Conservation (phyloP, 2,113 vertebrate species). For the Epinephelus fuscoguttatus region DNA sequence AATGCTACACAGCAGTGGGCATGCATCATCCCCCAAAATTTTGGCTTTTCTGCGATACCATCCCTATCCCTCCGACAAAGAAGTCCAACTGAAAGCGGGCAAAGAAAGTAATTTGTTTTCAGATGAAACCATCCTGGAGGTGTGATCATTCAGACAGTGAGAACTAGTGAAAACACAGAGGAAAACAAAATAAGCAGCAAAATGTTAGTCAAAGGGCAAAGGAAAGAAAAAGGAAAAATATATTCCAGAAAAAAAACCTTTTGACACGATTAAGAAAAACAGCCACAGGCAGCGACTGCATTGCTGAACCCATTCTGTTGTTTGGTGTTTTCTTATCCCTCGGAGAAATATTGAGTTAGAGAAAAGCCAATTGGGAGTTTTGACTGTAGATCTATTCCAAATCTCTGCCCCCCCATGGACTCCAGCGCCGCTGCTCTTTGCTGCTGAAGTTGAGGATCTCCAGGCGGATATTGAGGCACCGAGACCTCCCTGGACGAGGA, state of each 20-base stretch:
- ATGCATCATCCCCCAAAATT: neutral
- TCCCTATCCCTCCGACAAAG: neutral
- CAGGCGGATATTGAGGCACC: neutral
- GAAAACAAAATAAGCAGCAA: neutral
- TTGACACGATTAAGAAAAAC: neutral
- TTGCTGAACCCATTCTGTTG: neutral
- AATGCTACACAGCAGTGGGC: neutral
- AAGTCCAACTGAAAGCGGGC: too few species aligned
- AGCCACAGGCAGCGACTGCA: neutral
- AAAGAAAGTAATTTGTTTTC: neutral
- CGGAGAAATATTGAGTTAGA: neutral
- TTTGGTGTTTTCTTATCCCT: constrained; percentile 7
- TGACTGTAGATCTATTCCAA: constrained; percentile 17
- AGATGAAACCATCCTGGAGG: neutral
- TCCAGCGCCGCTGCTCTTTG: constrained; percentile 23
- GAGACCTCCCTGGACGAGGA: constrained; percentile 52
- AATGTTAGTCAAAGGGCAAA: neutral
- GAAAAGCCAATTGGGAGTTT: constrained; percentile 33
- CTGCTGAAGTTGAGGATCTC: constrained; percentile 31
- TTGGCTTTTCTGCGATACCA: neutral
- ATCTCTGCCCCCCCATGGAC: neutral
- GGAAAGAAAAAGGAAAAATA: neutral
- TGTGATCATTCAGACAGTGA: neutral
- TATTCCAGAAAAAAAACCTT: neutral
- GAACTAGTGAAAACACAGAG: neutral